These are phyloP conservation scores for Tortricodes alternella DNA, from an alignment of 2,888 invertebrate genomes.

Conservation along the genomic window DNA sequence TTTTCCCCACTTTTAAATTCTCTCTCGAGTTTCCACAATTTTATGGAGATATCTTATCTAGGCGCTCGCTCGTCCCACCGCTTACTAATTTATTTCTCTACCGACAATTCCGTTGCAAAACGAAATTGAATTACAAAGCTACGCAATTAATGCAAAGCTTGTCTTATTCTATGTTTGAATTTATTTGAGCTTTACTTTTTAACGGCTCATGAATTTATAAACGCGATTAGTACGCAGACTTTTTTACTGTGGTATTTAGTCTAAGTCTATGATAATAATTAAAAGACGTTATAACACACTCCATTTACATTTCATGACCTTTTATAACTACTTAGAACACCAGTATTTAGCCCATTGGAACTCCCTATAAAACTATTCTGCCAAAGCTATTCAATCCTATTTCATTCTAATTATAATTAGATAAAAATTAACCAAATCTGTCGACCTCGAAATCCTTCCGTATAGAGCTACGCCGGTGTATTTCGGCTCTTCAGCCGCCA, in stretches of 20 bases:
- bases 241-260: neutral
- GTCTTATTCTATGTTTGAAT: neutral
- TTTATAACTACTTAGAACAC: too few species aligned
- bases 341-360: too few species aligned
- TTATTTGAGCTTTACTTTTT: neutral
- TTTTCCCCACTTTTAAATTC: conserved; percentile 38
- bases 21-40: conserved; percentile 37
- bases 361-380: too few species aligned
- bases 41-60: conserved; percentile 33
- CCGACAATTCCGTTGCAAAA: conserved; percentile 33
- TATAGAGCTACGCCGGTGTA: too few species aligned
- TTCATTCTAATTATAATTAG: too few species aligned
- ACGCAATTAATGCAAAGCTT: conserved; percentile 7
- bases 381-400: too few species aligned
- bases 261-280: neutral
- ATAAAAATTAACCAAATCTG: too few species aligned
- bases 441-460: too few species aligned
- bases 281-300: too few species aligned
- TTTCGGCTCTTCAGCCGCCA: too few species aligned
- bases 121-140: conserved; percentile 31
- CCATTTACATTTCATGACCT: too few species aligned
- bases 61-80: conserved; percentile 32
- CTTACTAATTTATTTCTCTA: conserved; percentile 37
- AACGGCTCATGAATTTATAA: conserved; percentile 4
- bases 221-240: neutral